Base-by-base conservation (phyloP, 1,140 invertebrate species). In the Dendrolimus punctatus region DNA sequence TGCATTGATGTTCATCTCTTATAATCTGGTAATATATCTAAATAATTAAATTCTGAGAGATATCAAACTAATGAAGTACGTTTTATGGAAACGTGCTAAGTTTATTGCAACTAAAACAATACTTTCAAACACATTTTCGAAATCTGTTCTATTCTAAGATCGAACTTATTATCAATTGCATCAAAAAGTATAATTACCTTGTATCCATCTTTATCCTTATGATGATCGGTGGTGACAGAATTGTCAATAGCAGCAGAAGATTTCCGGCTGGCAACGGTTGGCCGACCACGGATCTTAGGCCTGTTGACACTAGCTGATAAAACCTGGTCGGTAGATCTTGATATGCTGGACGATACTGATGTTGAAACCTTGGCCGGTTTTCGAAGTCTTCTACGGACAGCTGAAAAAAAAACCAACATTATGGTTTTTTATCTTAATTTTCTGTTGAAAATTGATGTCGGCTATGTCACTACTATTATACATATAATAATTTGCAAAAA, bases 241-340 rank as follows among this genome's bases (percentile, higher is more conserved):
- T 91, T 89, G 49, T 88, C 88, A 3, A 88, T 80, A 1, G 90
- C 90, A 38, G 87, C 88, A 47, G 88, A 73, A 59, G 90, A 89
- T 80, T 89, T 88, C 87, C 88, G 79, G 85, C 87, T 88, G 85
- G 90, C 76, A 63, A 91, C 79, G 85, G 90, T 86, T 58, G 91
- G 86, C 60, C 92, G 88, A 45, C 90, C 86, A 64, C 91, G 89
- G n/a, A 94, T 88, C 68, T 93, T 91, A 44, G 92, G 91, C 80
- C 90, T 90, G 80, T 90, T 74, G 88, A 92, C 82, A 89, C 89
- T 94, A 89, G 85, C 94, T 90, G 73, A 86, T 70, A 73, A 82
- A 60, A 82, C 82, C 76, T 85, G 83, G 50, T 86, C 83, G 5
- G 77, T 69, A 5, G 87, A 84, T 48, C 68, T 73, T 54, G 87